A percentile compares a stretch with the other conserved stretches of the same genome.
phyloP scores from a whole-genome alignment of 2,113 vertebrate species.

The Hypocryptadius cinnamomeus region DNA sequence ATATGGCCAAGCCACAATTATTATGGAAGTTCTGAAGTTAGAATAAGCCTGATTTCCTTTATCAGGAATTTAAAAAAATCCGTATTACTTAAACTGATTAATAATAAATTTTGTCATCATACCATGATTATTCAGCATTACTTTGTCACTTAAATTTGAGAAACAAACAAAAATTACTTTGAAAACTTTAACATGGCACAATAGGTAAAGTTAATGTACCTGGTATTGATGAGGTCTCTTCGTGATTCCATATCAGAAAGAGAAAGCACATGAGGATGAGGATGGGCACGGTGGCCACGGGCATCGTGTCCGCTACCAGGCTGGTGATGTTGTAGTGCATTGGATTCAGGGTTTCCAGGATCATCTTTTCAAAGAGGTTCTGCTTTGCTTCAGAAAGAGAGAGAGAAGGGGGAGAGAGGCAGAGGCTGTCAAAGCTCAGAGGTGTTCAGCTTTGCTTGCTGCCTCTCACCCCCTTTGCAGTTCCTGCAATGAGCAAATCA shows the following conservation, averaged over 20 bases:
- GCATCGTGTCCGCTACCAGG: background rate
- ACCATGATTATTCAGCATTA: background rate
- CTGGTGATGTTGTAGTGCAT: slow-evolving; percentile 52
- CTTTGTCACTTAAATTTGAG: background rate
- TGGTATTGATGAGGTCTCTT: slow-evolving; percentile 73
- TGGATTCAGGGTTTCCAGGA: slow-evolving; percentile 61
- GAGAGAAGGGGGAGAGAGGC: background rate
- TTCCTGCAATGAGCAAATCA: background rate
- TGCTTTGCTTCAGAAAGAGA: background rate
- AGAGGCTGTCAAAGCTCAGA: background rate
- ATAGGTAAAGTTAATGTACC: slow-evolving; percentile 62
- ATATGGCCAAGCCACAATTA: background rate
- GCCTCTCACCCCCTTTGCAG: background rate
- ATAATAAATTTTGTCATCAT: background rate
- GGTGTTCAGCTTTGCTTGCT: background rate
- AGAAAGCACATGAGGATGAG: slow-evolving; percentile 76
- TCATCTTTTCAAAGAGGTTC: slow-evolving; percentile 27
- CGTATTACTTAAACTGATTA: background rate
- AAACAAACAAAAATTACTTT: background rate
- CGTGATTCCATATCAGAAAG: slow-evolving; percentile 67
- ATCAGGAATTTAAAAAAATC: background rate
- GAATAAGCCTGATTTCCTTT: background rate
- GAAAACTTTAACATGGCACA: background rate
- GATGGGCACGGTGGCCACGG: slow-evolving; percentile 59
- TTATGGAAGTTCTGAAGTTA: background rate